Conservation (phyloP, 1,140 invertebrate species). For the Lethrus apterus region DNA sequence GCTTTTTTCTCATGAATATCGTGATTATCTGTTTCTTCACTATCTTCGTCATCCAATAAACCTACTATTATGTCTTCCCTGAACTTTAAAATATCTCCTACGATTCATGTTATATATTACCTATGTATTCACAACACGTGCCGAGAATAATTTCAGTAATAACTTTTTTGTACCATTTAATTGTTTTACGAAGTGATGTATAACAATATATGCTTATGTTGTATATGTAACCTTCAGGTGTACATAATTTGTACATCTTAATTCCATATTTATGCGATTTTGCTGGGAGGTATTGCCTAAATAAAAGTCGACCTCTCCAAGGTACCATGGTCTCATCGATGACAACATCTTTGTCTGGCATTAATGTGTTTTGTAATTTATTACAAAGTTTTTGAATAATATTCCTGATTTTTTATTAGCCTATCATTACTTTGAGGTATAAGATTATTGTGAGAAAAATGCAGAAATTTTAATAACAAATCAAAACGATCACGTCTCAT, state of each 20-base stretch:
- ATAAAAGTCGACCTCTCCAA: conserved; percentile 30
- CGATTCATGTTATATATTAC: no score
- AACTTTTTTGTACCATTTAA: conserved; percentile 9
- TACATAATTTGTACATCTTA: conserved; percentile 31
- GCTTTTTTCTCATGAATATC: no score
- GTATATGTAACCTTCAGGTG: conserved; percentile 27
- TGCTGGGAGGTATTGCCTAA: conserved; percentile 31
- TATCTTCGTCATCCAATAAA: no score
- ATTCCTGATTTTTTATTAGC: no score
- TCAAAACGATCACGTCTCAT: conserved; percentile 26
- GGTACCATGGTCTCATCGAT: conserved; percentile 35
- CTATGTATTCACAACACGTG: no score
- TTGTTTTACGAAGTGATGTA: neutral
- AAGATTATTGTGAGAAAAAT: no score
- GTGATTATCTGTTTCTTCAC: no score
- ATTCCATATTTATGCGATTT: conserved; percentile 34
- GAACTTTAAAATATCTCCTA: no score
- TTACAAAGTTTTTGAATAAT: no score
- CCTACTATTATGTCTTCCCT: no score
- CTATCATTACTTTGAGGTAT: no score
- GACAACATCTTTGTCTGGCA: conserved; percentile 27
- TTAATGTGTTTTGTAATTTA: conserved; percentile 24
- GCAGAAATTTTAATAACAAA: conserved; percentile 22
- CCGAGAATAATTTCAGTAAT: neutral
- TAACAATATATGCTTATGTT: conserved; percentile 15